These are phyloP conservation scores for Pteronotus mesoamericanus DNA, from an alignment of 2,797 vertebrate species.

Conservation along the genomic window DNA sequence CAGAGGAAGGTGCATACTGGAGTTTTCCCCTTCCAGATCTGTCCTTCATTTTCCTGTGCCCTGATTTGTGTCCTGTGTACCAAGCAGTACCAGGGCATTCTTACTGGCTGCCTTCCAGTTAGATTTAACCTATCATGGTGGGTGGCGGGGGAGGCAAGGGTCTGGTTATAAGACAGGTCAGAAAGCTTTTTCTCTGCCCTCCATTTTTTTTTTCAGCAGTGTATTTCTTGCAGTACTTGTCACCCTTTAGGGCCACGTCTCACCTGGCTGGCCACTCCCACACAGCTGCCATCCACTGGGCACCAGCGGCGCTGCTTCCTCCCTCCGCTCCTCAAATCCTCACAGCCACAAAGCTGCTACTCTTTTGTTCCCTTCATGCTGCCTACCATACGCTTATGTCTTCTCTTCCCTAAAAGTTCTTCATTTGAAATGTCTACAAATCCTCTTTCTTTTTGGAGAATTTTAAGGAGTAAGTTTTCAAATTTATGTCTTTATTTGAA, in stretches of 20 bases:
- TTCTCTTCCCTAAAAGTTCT: background rate
- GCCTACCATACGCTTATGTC: background rate
- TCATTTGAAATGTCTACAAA: background rate
- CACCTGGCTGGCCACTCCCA: background rate
- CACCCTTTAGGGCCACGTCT: background rate
- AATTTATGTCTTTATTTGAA: background rate
- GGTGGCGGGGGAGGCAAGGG: background rate
- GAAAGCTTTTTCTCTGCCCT: background rate
- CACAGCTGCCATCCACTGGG: background rate
- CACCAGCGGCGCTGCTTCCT: background rate
- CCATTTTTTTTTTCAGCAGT: background rate
- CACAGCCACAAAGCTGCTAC: background rate
- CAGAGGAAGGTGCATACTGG: background rate
- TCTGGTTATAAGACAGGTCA: background rate
- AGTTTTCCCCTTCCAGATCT: background rate
- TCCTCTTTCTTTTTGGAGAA: background rate
- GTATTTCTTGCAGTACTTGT: background rate
- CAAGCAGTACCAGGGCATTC: background rate
- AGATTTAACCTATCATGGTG: background rate
- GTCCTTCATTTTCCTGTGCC: background rate
- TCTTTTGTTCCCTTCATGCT: background rate
- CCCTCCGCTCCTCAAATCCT: background rate
- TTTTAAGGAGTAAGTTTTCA: background rate
- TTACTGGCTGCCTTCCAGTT: background rate
- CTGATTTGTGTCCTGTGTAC: background rate